Conservation (phyloP, 2,797 vertebrate genomes). For the Otus scops region DNA sequence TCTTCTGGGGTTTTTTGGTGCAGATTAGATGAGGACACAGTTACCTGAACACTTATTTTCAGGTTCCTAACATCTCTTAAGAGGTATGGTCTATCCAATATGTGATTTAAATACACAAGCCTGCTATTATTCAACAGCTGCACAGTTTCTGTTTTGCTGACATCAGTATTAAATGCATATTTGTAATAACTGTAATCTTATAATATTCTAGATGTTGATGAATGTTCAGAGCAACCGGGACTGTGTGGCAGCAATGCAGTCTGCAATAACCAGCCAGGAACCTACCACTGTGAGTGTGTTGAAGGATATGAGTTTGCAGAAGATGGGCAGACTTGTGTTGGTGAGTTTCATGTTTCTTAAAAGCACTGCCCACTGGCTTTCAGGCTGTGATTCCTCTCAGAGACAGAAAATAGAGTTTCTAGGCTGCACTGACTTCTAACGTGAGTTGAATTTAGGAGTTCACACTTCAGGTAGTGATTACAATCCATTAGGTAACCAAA, state of each 20-base stretch:
- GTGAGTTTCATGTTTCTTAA: slow-evolving; percentile 74
- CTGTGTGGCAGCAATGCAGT: slow-evolving; percentile 82
- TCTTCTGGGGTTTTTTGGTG: background rate
- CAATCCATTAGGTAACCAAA: background rate
- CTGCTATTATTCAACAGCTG: background rate
- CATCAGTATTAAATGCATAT: background rate
- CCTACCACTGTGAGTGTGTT: slow-evolving; percentile 90
- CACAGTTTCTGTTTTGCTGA: background rate
- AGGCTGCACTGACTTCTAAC: background rate
- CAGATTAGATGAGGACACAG: background rate
- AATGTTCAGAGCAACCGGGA: slow-evolving; percentile 83
- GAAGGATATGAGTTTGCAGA: slow-evolving; percentile 86
- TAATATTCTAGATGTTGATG: slow-evolving; percentile 86
- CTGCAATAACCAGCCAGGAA: slow-evolving; percentile 93
- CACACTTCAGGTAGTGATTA: background rate
- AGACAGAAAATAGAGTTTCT: background rate
- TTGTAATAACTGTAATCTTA: background rate
- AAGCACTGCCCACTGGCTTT: background rate
- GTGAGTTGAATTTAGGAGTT: background rate
- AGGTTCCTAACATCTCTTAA: background rate
- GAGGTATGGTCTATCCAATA: background rate
- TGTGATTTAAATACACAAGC: background rate
- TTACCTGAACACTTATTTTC: background rate
- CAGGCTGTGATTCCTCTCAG: background rate
- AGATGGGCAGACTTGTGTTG: slow-evolving; percentile 82